A percentile compares a stretch with the other conserved stretches of the same genome.
phyloP scores from a whole-genome alignment of 2,113 vertebrate genomes.

The Rattus norvegicus region GRCr8 NC_086033.1:25488001-25488500 shows the following conservation, averaged over 20 bases:
- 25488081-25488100: conserved; percentile 25
- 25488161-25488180: conserved; percentile 26
- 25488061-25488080: conserved; percentile 53
- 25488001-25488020: conserved; percentile 41
- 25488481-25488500: background rate
- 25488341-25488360: background rate
- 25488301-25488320: conserved; percentile 16
- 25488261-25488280: conserved; percentile 38
- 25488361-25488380: background rate
- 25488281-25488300: background rate
- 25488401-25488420: background rate
- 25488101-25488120: conserved; percentile 35
- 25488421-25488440: background rate
- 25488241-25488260: conserved; percentile 24
- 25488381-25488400: background rate
- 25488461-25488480: background rate
- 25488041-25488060: conserved; percentile 61
- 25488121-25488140: conserved; percentile 50
- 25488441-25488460: background rate
- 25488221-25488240: conserved; percentile 2
- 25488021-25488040: conserved; percentile 61
- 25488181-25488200: conserved; percentile 21
- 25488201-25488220: conserved; percentile 27
- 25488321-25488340: background rate
- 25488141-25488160: conserved; percentile 60